Conservation (phyloP, 1,140 invertebrate genomes). For the Leptinotarsa texana region DNA sequence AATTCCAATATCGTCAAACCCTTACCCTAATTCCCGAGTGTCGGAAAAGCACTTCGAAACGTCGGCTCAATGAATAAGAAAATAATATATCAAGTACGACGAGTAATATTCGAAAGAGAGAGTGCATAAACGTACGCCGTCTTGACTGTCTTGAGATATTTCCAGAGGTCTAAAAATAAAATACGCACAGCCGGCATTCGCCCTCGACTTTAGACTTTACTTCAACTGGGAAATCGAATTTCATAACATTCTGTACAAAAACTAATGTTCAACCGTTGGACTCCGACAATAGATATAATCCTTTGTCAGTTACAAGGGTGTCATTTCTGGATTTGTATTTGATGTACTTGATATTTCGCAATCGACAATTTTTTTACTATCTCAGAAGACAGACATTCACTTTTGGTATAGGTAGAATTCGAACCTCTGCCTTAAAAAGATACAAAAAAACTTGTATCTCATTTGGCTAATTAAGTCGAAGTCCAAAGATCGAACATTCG, state of each 20-base stretch:
- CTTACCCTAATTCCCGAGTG: background rate
- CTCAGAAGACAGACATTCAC: too few relatives aligned
- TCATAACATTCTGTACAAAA: conserved; percentile 22
- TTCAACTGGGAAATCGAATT: conserved; percentile 20
- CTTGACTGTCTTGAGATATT: conserved; percentile 27
- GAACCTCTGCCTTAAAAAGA: too few relatives aligned
- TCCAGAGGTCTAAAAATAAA: conserved; percentile 28
- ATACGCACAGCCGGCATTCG: conserved; percentile 2
- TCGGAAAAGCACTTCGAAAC: background rate
- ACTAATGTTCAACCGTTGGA: background rate
- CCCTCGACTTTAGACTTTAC: conserved; percentile 7
- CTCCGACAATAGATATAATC: background rate
- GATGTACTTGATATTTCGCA: too few relatives aligned
- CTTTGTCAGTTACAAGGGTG: too few relatives aligned
- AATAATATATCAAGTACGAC: conserved; percentile 6
- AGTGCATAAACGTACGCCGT: background rate
- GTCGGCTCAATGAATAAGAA: background rate
- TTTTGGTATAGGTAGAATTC: too few relatives aligned
- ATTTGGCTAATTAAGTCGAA: too few relatives aligned
- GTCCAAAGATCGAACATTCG: background rate
- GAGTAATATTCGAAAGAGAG: background rate
- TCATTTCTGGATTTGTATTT: too few relatives aligned
- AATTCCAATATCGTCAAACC: too few relatives aligned
- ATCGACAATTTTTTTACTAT: too few relatives aligned
- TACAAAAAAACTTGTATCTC: too few relatives aligned